phyloP scores from a whole-genome alignment of 2,113 vertebrate genomes.

The Melospiza melodia region DNA sequence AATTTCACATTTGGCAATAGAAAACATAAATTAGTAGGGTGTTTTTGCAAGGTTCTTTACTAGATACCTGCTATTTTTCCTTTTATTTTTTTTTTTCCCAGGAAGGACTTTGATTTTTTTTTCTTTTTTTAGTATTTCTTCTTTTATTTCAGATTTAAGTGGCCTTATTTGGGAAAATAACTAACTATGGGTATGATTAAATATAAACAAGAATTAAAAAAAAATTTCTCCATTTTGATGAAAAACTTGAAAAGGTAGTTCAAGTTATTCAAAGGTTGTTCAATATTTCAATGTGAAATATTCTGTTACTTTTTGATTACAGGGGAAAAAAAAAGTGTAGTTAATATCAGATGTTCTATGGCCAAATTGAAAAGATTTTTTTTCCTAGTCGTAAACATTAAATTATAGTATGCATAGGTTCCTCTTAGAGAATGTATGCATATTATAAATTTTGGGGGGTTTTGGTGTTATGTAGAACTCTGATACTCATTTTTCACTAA shows the following conservation, averaged over 20 bases:
- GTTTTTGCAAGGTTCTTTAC: neutral
- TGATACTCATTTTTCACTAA: neutral
- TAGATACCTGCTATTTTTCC: neutral
- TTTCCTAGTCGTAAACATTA: neutral
- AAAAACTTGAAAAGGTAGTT: neutral
- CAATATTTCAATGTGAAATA: neutral
- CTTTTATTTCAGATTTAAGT: neutral
- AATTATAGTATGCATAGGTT: too few species aligned
- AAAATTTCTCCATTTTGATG: neutral
- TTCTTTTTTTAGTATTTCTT: neutral
- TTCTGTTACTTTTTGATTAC: neutral
- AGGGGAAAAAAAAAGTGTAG: neutral
- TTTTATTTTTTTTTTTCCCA: too few species aligned
- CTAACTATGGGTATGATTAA: neutral
- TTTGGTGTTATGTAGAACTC: neutral
- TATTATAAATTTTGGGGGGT: neutral
- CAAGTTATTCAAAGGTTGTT: too few species aligned
- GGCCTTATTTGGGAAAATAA: neutral
- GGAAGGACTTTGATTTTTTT: accelerated
- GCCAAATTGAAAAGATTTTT: neutral
- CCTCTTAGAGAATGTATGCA: neutral
- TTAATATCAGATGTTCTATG: neutral
- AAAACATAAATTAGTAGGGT: neutral
- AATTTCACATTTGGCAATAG: neutral
- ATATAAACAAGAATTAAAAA: neutral